Conservation (phyloP, 1,140 invertebrate genomes). For the Portunus trituberculatus region DNA sequence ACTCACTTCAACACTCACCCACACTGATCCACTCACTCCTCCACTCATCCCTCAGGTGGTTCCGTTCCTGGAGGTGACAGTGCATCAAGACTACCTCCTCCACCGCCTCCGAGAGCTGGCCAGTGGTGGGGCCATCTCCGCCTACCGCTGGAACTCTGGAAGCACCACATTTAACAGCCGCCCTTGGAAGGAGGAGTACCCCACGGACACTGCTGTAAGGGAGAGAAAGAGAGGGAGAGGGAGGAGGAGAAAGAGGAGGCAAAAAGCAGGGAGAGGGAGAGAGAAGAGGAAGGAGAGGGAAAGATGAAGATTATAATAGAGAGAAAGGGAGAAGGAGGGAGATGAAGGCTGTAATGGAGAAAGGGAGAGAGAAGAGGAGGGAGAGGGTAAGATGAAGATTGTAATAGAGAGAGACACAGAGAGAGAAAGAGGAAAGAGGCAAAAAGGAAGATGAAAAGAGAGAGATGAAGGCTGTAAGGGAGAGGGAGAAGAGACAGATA, state of each 20-base stretch:
- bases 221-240: too few relatives aligned
- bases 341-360: not conserved
- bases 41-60: slow-evolving; percentile 82
- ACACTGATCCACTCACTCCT: not conserved
- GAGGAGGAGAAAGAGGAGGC: too few relatives aligned
- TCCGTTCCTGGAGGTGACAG: slow-evolving; percentile 88
- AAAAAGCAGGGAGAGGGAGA: too few relatives aligned
- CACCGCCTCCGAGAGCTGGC: slow-evolving; percentile 87
- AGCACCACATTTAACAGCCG: slow-evolving; percentile 86
- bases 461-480: too few relatives aligned
- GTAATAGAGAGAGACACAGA: too few relatives aligned
- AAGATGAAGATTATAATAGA: not conserved
- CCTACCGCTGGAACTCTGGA: slow-evolving; percentile 90
- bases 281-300: too few relatives aligned
- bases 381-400: slow-evolving; percentile 50
- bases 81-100: slow-evolving; percentile 91
- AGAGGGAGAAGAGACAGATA: too few relatives aligned
- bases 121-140: slow-evolving; percentile 89
- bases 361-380: not conserved
- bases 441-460: too few relatives aligned
- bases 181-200: slow-evolving; percentile 89
- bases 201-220: slow-evolving; percentile 89
- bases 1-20: slow-evolving; percentile 4
- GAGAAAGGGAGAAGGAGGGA: not conserved
- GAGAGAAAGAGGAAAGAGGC: too few relatives aligned